phyloP scores from a whole-genome alignment of 2,888 invertebrate genomes.

The Spodoptera picta region DNA sequence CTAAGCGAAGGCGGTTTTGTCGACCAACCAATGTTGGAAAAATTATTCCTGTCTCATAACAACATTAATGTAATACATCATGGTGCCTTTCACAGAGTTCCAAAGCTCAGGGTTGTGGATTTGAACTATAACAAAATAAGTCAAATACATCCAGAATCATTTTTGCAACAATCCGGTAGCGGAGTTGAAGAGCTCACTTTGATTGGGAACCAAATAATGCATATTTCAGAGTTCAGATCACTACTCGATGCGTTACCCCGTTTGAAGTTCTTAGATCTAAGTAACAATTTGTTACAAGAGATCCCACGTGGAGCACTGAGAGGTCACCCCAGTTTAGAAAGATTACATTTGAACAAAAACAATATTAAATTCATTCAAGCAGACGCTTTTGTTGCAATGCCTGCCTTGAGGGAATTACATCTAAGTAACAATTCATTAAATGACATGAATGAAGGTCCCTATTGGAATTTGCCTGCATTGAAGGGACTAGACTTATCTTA shows the following conservation, averaged over 20 bases:
- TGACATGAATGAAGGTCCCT: slow-evolving; percentile 92
- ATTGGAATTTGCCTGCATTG: slow-evolving; percentile 95
- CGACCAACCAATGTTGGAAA: slow-evolving; percentile 91
- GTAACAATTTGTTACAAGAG: slow-evolving; percentile 92
- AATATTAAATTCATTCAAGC: slow-evolving; percentile 92
- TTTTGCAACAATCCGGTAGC: slow-evolving; percentile 92
- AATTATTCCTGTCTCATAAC: slow-evolving; percentile 91
- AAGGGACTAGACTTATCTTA: slow-evolving; percentile 95
- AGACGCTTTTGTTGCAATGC: slow-evolving; percentile 95
- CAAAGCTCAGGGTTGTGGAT: slow-evolving; percentile 92
- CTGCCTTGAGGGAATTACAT: slow-evolving; percentile 93
- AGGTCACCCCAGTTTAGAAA: slow-evolving; percentile 94
- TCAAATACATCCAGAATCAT: slow-evolving; percentile 94
- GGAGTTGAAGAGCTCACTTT: slow-evolving; percentile 94
- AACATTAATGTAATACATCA: slow-evolving; percentile 92
- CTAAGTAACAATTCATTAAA: slow-evolving; percentile 94
- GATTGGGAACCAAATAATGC: slow-evolving; percentile 92
- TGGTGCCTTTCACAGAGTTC: slow-evolving; percentile 94
- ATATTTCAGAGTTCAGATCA: slow-evolving; percentile 92
- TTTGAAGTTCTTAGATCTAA: slow-evolving; percentile 93
- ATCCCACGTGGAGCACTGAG: slow-evolving; percentile 93
- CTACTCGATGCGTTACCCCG: slow-evolving; percentile 93
- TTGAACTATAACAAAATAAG: slow-evolving; percentile 93
- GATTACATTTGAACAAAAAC: slow-evolving; percentile 94
- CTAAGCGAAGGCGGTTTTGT: slow-evolving; percentile 94